A percentile compares a stretch with the other conserved stretches of the same genome.
These are phyloP conservation scores for Phalacrocorax aristotelis DNA, from an alignment of 2,113 vertebrate species.

Conservation along the genomic window DNA sequence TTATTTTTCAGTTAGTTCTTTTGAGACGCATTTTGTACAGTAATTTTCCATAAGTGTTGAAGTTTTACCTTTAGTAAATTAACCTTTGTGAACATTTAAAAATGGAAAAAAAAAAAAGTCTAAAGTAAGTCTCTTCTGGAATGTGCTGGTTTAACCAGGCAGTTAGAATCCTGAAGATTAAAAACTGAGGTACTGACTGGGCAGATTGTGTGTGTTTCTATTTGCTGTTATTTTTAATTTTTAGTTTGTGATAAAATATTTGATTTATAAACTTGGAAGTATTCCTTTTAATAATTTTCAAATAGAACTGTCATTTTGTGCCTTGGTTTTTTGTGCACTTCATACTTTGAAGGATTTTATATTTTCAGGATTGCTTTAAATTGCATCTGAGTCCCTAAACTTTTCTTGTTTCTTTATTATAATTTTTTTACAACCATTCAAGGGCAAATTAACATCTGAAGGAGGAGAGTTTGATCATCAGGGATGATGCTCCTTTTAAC, in stretches of 20 bases:
- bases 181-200: neutral
- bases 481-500: neutral
- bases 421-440: neutral
- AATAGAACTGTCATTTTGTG: neutral
- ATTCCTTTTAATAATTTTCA: neutral
- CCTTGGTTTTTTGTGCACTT: neutral
- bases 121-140: neutral
- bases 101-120: neutral
- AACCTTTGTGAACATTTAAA: neutral
- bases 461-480: neutral
- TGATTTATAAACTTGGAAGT: neutral
- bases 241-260: neutral
- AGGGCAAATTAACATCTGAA: neutral
- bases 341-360: neutral
- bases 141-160: neutral
- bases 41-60: neutral
- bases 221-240: neutral
- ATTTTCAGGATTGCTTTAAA: neutral
- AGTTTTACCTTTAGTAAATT: neutral
- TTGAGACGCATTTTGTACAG: neutral
- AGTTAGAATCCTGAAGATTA: neutral
- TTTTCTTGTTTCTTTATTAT: neutral
- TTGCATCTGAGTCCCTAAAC: neutral
- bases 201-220: neutral
- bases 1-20: neutral